Base-by-base conservation (phyloP, 2,888 invertebrate genomes). In the Lomographa bimaculata region DNA sequence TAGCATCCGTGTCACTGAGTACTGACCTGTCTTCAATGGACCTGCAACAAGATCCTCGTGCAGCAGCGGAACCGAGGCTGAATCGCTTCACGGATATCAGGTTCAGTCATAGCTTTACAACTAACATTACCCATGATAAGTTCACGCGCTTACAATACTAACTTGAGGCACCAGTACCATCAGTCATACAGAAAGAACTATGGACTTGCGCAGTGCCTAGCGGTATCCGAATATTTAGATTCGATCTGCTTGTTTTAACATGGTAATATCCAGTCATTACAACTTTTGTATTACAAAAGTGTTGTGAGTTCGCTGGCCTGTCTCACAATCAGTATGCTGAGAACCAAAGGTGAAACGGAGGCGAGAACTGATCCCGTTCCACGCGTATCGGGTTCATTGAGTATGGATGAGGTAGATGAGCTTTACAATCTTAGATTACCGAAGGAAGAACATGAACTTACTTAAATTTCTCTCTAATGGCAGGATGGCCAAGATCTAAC, bases 31-130 rank as follows among this genome's bases (percentile, higher is more conserved):
- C 46, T 46, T 33, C 38, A 36, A 54, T 43, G 26, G 23, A 32
- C 21, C 53, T 73, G 77, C 75, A 76, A 79, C 64, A 59, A 76
- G 74, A 80, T 73, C 75, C 74, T 67, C 54, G 53, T 56, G 59
- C 49, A 54, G 50, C 49, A 50, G 68, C 72, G 74, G 72, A 77
- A 79, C 78, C 56, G 49, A 54, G 18, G 42, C 27, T 35, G 20
- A 19, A 14, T 7, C 27, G 8, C 27, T 52, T 58, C 83, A 81
- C 83, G 83, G 68, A 64, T 87, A 86, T 87, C 79, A 54, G 61
- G 65, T 85, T 72, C 68, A 54, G 7, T 9, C 27, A 11, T 18
- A 24, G 18, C 1, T 21, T 17, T 8, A 14, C 1, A 7, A 6
- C 11, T 10, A 19, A 34, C 6, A 18, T 5, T 17, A 20, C 11